Conservation (phyloP, 2,113 vertebrate genomes). For the Leuciscus idus region DNA sequence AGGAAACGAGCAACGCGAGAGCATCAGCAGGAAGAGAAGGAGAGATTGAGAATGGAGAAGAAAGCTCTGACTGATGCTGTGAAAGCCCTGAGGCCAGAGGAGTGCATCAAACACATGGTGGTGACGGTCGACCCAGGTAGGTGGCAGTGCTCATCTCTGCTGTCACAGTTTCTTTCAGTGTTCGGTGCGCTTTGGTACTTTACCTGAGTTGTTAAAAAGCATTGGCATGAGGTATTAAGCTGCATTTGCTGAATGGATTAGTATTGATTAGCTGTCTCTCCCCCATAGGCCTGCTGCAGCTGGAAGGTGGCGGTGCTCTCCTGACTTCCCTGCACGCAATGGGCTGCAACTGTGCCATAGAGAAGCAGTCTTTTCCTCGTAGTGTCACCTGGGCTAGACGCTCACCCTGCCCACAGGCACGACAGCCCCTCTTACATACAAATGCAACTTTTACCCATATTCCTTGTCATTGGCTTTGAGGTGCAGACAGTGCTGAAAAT, state of each 20-base stretch:
- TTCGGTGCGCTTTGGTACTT: slow-evolving; percentile 18
- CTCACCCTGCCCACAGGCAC: slow-evolving; percentile 72
- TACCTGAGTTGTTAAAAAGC: slow-evolving; percentile 39
- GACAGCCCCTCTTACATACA: slow-evolving; percentile 21
- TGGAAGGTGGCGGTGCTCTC: slow-evolving; percentile 82
- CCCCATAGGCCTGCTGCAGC: slow-evolving; percentile 83
- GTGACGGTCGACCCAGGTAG: slow-evolving; percentile 87
- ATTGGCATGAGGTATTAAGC: slow-evolving; percentile 37
- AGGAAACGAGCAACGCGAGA: slow-evolving; percentile 60
- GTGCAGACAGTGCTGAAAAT: neutral
- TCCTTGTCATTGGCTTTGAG: neutral
- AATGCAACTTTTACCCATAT: neutral
- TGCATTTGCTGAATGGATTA: slow-evolving; percentile 37
- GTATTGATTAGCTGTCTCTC: slow-evolving; percentile 38
- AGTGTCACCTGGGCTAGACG: slow-evolving; percentile 87
- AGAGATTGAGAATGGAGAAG: slow-evolving; percentile 71
- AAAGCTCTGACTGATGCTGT: slow-evolving; percentile 65
- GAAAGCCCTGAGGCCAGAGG: slow-evolving; percentile 82
- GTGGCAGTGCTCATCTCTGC: slow-evolving; percentile 29
- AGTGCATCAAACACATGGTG: slow-evolving; percentile 83
- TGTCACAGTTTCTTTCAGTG: neutral
- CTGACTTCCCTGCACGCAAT: slow-evolving; percentile 83
- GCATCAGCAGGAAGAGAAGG: slow-evolving; percentile 63
- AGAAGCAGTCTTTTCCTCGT: slow-evolving; percentile 78
- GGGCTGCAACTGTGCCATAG: slow-evolving; percentile 82